phyloP scores from a whole-genome alignment of 2,113 vertebrate species.

The Puntigrus tetrazona region DNA sequence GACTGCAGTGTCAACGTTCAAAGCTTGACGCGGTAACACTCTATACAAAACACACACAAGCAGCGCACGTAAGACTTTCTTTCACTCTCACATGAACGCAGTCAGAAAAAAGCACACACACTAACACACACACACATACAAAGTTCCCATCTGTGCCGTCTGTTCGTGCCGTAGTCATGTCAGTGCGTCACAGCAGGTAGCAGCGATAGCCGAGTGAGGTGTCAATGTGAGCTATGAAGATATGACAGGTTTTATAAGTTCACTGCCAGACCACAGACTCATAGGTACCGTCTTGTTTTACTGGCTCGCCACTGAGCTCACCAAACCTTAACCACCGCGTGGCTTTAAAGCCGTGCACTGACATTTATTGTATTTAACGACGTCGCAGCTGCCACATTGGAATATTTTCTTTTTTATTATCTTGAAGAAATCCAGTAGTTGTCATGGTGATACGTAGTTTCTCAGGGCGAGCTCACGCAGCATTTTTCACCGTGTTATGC shows the following conservation, averaged over 20 bases:
- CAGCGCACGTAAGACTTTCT: not conserved
- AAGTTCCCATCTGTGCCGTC: constrained; percentile 41
- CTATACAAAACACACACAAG: constrained; percentile 27
- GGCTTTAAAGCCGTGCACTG: not conserved
- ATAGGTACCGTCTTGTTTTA: constrained; percentile 33
- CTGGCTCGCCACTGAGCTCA: not conserved
- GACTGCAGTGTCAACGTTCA: not conserved
- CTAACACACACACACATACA: constrained; percentile 9
- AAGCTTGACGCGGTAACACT: not conserved
- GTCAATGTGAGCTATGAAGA: constrained; percentile 41
- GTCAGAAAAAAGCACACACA: constrained; percentile 20
- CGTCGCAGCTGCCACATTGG: not conserved
- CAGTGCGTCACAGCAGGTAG: constrained; percentile 32
- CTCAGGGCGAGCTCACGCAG: constrained; percentile 12
- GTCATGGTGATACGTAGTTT: constrained; percentile 14
- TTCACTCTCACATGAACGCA: not conserved
- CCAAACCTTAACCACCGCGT: not conserved
- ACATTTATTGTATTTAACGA: not conserved
- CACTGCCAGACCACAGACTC: constrained; percentile 19
- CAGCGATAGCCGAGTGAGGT: constrained; percentile 8
- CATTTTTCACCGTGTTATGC: constrained; percentile 28
- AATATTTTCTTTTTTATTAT: constrained; percentile 3
- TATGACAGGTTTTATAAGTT: constrained; percentile 40
- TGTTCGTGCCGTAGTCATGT: constrained; percentile 39
- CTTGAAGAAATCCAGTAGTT: not conserved